Percentiles rank a stretch among this genome's conserved stretches.
Conservation (phyloP, 2,113 vertebrate genomes). For the Eolophus roseicapilla region DNA sequence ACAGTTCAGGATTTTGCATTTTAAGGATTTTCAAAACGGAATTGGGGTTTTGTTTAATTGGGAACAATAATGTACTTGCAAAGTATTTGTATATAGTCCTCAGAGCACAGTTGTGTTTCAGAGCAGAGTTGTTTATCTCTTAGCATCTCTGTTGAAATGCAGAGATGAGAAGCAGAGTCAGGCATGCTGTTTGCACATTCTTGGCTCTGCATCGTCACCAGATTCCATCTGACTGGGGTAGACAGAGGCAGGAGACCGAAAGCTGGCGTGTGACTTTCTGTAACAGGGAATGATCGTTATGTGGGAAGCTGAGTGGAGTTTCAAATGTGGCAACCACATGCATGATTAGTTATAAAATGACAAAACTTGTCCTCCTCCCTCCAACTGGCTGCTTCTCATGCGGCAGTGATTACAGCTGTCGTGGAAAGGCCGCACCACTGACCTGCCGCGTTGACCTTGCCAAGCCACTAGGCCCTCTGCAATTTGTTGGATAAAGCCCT, state of each 20-base stretch:
- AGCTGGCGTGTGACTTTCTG: conserved; percentile 22
- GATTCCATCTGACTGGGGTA: conserved; percentile 29
- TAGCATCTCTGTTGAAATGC: conserved; percentile 4
- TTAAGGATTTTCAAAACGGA: neutral
- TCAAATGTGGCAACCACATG: conserved; percentile 52
- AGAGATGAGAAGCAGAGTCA: conserved; percentile 30
- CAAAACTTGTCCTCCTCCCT: neutral
- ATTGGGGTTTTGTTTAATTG: neutral
- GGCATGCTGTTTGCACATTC: conserved; percentile 24
- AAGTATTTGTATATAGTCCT: neutral
- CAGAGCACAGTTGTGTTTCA: neutral
- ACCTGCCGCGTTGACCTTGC: neutral
- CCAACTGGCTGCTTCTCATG: neutral
- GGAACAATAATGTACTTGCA: neutral
- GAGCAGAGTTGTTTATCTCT: neutral
- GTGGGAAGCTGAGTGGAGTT: conserved; percentile 41
- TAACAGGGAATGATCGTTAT: neutral
- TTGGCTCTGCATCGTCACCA: neutral
- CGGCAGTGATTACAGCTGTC: neutral
- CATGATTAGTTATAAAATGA: conserved; percentile 13
- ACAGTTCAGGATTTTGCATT: neutral
- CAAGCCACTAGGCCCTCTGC: neutral
- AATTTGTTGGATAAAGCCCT: neutral
- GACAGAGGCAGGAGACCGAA: conserved; percentile 8
- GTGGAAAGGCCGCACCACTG: neutral